These are phyloP conservation scores for Pristiophorus japonicus DNA, from an alignment of 2,113 vertebrate genomes.

Conservation along the genomic window DNA sequence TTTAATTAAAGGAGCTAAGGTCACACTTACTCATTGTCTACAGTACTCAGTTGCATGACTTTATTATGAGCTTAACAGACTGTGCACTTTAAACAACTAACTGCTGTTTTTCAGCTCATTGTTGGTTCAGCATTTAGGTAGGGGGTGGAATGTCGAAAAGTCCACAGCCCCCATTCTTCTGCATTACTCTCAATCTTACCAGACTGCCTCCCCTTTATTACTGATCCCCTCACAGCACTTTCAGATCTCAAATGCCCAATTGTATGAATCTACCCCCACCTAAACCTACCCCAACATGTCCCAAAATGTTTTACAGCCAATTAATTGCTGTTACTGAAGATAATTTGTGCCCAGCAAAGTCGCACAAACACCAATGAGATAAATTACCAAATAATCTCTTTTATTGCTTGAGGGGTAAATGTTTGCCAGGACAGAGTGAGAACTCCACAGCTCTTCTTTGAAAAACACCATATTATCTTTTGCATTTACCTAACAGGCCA, in stretches of 20 bases:
- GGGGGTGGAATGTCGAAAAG: not conserved
- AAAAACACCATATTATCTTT: too few species aligned
- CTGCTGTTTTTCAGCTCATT: not conserved
- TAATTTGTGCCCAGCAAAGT: too few species aligned
- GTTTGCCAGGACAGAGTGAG: too few species aligned
- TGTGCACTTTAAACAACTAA: not conserved
- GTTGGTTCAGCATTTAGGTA: not conserved
- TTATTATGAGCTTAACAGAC: too few species aligned
- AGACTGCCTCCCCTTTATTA: not conserved
- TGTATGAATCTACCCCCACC: not conserved
- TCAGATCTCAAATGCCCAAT: not conserved
- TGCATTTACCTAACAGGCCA: too few species aligned
- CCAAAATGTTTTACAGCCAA: not conserved
- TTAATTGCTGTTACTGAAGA: not conserved
- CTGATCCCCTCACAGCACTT: not conserved
- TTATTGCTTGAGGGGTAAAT: too few species aligned
- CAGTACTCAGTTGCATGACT: too few species aligned
- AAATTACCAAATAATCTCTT: too few species aligned
- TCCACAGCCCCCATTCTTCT: not conserved
- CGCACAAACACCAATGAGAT: too few species aligned
- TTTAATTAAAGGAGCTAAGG: too few species aligned
- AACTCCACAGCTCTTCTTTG: too few species aligned
- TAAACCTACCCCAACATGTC: not conserved
- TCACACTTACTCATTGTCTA: too few species aligned
- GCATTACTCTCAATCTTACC: not conserved